phyloP scores from a whole-genome alignment of 1,140 invertebrate species.

The Pemphigus obesinymphae region DNA sequence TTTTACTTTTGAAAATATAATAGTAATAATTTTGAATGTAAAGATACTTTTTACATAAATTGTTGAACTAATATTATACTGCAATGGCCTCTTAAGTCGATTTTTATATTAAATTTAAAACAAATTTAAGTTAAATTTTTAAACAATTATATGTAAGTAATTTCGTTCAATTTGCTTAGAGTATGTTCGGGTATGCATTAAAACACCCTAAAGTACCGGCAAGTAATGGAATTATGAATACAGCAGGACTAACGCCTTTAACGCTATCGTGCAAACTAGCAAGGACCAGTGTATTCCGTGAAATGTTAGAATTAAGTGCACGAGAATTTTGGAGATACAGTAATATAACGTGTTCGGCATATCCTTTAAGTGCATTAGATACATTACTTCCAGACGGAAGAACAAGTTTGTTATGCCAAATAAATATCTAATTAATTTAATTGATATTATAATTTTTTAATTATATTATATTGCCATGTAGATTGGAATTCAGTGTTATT shows the following conservation, averaged over 20 bases:
- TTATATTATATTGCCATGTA: constrained; percentile 52
- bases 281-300: constrained; percentile 89
- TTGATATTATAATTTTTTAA: background rate
- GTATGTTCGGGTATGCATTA: constrained; percentile 97
- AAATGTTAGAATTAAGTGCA: constrained; percentile 94
- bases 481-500: constrained; percentile 98
- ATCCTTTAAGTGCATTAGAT: constrained; percentile 92
- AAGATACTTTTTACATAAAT: no score
- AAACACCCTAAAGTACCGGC: constrained; percentile 89
- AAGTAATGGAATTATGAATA: constrained; percentile 81
- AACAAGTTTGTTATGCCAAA: constrained; percentile 69
- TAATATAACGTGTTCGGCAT: constrained; percentile 98
- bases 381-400: constrained; percentile 88
- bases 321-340: constrained; percentile 98
- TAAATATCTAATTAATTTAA: background rate
- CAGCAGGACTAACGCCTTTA: constrained; percentile 86
- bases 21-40: no score
- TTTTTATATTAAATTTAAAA: no score
- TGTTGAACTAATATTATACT: no score
- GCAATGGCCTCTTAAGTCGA: no score
- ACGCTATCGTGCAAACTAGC: constrained; percentile 94
- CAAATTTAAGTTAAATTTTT: background rate
- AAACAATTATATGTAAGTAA: background rate
- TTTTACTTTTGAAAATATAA: no score
- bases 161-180: constrained; percentile 56